Evolutionary conservation across 2,113 vertebrate species (phyloP).

Genomic region (Coryphaenoides rupestris): DNA sequence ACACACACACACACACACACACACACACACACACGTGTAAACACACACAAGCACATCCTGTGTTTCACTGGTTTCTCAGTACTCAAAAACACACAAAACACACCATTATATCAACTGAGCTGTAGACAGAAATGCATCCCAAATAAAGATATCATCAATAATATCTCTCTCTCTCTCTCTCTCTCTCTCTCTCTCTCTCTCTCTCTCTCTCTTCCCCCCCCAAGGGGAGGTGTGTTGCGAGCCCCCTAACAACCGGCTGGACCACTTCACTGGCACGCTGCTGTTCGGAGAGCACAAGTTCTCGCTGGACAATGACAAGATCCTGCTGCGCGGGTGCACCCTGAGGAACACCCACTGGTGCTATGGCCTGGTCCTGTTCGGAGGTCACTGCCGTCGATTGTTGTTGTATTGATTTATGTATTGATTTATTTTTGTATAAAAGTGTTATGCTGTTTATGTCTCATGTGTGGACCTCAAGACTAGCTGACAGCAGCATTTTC

Average conservation of each 20-base stretch:
- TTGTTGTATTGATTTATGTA: no score
- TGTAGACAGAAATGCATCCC: no score
- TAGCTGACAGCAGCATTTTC: no score
- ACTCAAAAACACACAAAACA: not conserved
- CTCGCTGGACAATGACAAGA: slow-evolving; percentile 84
- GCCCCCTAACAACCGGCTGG: slow-evolving; percentile 89
- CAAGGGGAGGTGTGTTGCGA: slow-evolving; percentile 88
- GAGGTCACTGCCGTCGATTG: slow-evolving; percentile 71
- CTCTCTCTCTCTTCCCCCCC: not conserved
- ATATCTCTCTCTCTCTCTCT: no score
- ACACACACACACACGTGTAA: not conserved
- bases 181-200: not conserved
- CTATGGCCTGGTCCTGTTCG: slow-evolving; percentile 90
- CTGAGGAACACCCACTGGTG: slow-evolving; percentile 96
- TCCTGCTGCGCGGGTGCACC: slow-evolving; percentile 88
- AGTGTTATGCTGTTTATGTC: no score
- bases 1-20: not conserved
- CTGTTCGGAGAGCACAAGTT: slow-evolving; percentile 74
- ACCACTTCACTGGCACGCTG: slow-evolving; percentile 86
- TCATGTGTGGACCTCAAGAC: no score
- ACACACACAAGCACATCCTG: not conserved
- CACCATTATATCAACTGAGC: no score
- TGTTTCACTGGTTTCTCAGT: no score
- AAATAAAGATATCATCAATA: no score
- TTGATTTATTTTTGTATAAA: no score